Evolutionary conservation across 2,888 invertebrate genomes (phyloP), one percentile per base, ranked within the genome.

Genomic region (Athripsodes cinereus): DNA sequence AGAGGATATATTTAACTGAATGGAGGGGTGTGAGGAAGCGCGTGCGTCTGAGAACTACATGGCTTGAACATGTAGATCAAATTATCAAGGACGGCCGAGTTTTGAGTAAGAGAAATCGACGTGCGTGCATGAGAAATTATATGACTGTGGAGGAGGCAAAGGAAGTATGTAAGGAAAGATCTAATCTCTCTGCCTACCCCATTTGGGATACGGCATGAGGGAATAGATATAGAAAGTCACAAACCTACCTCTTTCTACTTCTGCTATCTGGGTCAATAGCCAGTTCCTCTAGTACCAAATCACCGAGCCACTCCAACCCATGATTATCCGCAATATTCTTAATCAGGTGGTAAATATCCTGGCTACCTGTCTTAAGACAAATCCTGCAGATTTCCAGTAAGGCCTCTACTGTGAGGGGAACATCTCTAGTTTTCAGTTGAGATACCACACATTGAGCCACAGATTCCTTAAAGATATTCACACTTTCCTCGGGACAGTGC

Each of bases 251-350:
- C 21, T 59, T 59, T 2, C 10, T 31, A 3, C 44, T n/a, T 11
- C 48, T 46, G 13, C 11, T 31, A 8, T 31, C 31, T 8, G 11
- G 6, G 13, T 13, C 20, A 11, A 52, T 48, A 16, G 34, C 20
- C 11, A 53, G 26, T 47, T 63, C 63, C 19, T 63, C 63, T 18
- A 58, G 18, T 20, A 63, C 35, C 44, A 63, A 47, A 10, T 26
- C 49, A 2, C 63, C 63, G 0, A 63, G 54, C 63, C 63, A 63
- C 16, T 53, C 57, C 6, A 59, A 50, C 2, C 58, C 59, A 16
- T 34, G 53, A 2, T 22, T 13, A 40, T 57, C 54, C 16, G 63
- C 52, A 5, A 44, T 52, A 10, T 13, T 8, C 16, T 44, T 46
- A 1, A 56, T n/a, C 2, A 46, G 8, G n/a, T 5, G 19, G 18